These are phyloP conservation scores for Choloepus hoffmanni DNA, from an alignment of 2,113 vertebrate species.

Conservation along the genomic window DNA sequence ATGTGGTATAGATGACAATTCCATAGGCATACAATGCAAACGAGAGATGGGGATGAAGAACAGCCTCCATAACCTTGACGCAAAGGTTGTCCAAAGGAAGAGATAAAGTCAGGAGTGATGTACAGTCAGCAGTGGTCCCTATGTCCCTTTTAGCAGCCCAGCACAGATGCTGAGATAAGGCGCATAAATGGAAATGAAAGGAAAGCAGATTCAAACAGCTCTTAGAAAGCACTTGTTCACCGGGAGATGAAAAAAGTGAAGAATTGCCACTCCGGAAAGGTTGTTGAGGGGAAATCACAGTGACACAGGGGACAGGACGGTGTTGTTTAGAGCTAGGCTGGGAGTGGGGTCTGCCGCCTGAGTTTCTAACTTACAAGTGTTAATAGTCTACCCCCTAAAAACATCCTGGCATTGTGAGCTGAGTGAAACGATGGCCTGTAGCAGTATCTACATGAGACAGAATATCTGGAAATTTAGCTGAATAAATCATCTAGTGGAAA, in stretches of 20 bases:
- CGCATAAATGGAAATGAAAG: slow-evolving; percentile 48
- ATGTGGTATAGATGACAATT: slow-evolving; percentile 15
- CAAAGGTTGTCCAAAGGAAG: slow-evolving; percentile 26
- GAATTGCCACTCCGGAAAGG: slow-evolving; percentile 25
- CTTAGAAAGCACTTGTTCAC: slow-evolving; percentile 64
- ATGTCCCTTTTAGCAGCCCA: slow-evolving; percentile 34
- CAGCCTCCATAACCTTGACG: slow-evolving; percentile 60
- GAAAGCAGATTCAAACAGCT: slow-evolving; percentile 63
- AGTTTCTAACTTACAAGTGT: neutral
- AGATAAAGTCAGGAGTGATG: slow-evolving; percentile 68
- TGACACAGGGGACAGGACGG: neutral
- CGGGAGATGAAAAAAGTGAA: slow-evolving; percentile 69
- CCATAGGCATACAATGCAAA: neutral
- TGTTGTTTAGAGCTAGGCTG: neutral
- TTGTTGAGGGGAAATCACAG: neutral
- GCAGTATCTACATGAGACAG: neutral
- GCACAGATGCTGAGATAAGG: slow-evolving; percentile 64
- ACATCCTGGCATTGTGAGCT: neutral
- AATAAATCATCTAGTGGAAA: neutral
- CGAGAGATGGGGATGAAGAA: neutral
- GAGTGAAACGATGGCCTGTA: neutral
- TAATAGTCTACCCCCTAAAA: neutral
- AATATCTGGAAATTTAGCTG: neutral
- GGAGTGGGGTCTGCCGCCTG: neutral
- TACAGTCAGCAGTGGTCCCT: slow-evolving; percentile 9